A percentile compares a stretch with the other conserved stretches of the same genome.
These are phyloP conservation scores for Papio anubis DNA, from an alignment of 2,113 vertebrate species.

Conservation along the genomic window DNA sequence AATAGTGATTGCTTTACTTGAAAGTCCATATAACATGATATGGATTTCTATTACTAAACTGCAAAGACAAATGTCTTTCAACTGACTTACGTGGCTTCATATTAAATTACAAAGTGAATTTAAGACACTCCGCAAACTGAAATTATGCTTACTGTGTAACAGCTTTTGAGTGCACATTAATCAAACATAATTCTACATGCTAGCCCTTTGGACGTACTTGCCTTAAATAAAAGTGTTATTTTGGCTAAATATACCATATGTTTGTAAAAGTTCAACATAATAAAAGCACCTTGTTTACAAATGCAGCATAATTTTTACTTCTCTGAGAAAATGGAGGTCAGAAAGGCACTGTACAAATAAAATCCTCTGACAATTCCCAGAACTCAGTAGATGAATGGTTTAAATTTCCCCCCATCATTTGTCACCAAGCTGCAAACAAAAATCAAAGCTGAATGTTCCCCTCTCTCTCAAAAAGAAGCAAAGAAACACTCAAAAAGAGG, in stretches of 20 bases:
- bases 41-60: background rate
- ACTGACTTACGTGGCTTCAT: background rate
- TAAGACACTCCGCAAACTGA: conserved; percentile 17
- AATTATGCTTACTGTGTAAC: background rate
- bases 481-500: background rate
- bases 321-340: conserved; percentile 61
- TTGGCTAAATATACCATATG: background rate
- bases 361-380: conserved; percentile 65
- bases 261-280: conserved; percentile 52
- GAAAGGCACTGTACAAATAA: conserved; percentile 52
- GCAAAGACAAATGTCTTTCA: background rate
- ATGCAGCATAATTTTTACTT: conserved; percentile 55
- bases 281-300: conserved; percentile 65
- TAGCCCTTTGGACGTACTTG: background rate
- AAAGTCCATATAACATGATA: background rate
- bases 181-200: background rate
- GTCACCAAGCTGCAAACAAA: conserved; percentile 59
- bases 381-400: conserved; percentile 38
- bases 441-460: conserved; percentile 26
- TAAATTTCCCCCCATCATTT: conserved; percentile 48
- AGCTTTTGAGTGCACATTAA: conserved; percentile 31
- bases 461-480: background rate
- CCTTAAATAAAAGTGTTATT: conserved; percentile 45
- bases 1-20: background rate
- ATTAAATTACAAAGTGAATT: background rate